Conservation (phyloP, 2,113 vertebrate species). For the Ranitomeya imitator region DNA sequence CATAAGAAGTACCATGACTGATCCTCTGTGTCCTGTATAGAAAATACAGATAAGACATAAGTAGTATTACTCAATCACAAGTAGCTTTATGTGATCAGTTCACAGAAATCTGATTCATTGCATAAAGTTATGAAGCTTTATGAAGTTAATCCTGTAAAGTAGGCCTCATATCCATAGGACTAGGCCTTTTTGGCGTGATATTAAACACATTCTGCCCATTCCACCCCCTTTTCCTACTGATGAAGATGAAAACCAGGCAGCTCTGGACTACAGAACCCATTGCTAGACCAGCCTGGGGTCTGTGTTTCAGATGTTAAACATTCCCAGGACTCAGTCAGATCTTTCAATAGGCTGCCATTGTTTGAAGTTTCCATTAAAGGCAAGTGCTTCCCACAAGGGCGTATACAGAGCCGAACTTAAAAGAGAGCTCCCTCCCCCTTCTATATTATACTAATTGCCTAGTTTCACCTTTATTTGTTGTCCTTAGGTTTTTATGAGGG, state of each 20-base stretch:
- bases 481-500: conserved; percentile 55
- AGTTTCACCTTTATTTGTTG: conserved; percentile 59
- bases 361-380: conserved; percentile 58
- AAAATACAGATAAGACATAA: neutral
- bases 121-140: neutral
- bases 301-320: conserved; percentile 58
- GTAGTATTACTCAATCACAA: conserved; percentile 5
- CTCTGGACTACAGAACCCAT: conserved; percentile 47
- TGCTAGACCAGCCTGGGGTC: conserved; percentile 54
- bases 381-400: conserved; percentile 56
- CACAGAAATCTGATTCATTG: neutral
- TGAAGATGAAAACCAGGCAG: conserved; percentile 53
- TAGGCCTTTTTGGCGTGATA: conserved; percentile 41
- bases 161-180: conserved; percentile 6
- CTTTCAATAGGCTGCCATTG: conserved; percentile 52
- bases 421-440: conserved; percentile 41
- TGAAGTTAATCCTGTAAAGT: conserved; percentile 36
- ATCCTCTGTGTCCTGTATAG: neutral
- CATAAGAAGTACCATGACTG: neutral
- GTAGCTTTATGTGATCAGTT: neutral
- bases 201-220: conserved; percentile 53
- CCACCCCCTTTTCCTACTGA: conserved; percentile 48
- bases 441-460: conserved; percentile 58
- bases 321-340: conserved; percentile 44
- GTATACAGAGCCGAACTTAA: conserved; percentile 46